These are phyloP conservation scores for Steatocranus sp. DNA, from an alignment of 2,797 vertebrate species.

Conservation along the genomic window DNA sequence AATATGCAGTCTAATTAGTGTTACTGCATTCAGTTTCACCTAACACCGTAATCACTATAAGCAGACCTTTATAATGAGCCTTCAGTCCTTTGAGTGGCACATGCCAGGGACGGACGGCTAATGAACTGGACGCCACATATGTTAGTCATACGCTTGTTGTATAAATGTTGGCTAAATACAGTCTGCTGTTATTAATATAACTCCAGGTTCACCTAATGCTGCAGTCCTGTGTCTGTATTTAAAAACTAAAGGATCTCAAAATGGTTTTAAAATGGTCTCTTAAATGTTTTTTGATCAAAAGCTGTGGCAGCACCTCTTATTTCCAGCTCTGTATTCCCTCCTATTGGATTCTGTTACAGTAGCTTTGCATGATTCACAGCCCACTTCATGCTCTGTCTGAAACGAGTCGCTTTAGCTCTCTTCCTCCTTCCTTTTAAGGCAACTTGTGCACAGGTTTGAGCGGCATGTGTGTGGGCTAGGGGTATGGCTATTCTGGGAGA, in stretches of 20 bases:
- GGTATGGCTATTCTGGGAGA: not conserved
- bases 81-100: not conserved
- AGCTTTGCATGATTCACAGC: not conserved
- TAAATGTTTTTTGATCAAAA: not conserved
- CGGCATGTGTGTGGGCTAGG: not conserved
- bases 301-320: not conserved
- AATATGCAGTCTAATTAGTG: constrained; percentile 3
- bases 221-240: not conserved
- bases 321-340: not conserved
- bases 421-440: not conserved
- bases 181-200: not conserved
- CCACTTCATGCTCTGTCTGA: not conserved
- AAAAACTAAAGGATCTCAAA: not conserved
- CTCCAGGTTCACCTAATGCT: not conserved
- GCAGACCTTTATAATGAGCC: constrained; percentile 4
- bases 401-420: not conserved
- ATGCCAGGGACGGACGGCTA: not conserved
- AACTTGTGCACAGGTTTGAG: not conserved
- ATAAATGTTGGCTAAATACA: not conserved
- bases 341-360: not conserved
- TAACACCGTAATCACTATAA: not conserved
- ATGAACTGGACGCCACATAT: not conserved
- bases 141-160: not conserved
- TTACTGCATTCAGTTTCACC: not conserved
- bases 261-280: not conserved